Evolutionary conservation across 2,888 invertebrate genomes (phyloP), one percentile per base, ranked within the genome.

Genomic region (Leucania comma): DNA sequence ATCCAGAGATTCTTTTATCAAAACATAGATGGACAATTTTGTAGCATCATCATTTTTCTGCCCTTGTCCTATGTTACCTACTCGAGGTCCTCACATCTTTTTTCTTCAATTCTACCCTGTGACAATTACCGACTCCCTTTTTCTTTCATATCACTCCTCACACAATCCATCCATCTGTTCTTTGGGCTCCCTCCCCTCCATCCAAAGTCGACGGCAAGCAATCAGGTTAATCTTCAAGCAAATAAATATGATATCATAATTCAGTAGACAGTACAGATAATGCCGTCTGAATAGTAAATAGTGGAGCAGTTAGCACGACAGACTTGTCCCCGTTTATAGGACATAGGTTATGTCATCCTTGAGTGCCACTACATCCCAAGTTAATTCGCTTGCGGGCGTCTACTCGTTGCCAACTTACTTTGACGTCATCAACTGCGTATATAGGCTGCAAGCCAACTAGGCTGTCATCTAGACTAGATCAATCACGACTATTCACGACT

Each of bases 351-450:
- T 87, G 85, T 83, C 81, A 84, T 82, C 74, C 72, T 75, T 57
- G 72, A 86, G 84, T 84, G 75, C 60, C 71, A 53, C 76, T 83
- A 79, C 77, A 75, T 81, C 78, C 79, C 80, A 86, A 89, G 85
- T 89, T 88, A 88, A 88, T 89, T 90, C 83, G 82, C 77, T 88
- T 88, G 90, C 85, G 86, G 87, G 78, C 78, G 81, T 78, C 77
- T 83, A 72, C 79, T 80, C 82, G 84, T 83, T 90, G 90, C 88
- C 90, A 91, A 90, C 84, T 87, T 87, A 78, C 69, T 83, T 83
- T 91, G 90, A 91, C 92, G 93, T 92, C 92, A 91, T 86, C 72
- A 85, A 83, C 82, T 88, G 86, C 89, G 87, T 90, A 87, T 82
- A 83, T 88, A 89, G 91, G 88, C 88, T 88, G 84, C 85, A 87